Conservation (phyloP, 2,797 vertebrate species). For the Pseudocheirus occidentalis region DNA sequence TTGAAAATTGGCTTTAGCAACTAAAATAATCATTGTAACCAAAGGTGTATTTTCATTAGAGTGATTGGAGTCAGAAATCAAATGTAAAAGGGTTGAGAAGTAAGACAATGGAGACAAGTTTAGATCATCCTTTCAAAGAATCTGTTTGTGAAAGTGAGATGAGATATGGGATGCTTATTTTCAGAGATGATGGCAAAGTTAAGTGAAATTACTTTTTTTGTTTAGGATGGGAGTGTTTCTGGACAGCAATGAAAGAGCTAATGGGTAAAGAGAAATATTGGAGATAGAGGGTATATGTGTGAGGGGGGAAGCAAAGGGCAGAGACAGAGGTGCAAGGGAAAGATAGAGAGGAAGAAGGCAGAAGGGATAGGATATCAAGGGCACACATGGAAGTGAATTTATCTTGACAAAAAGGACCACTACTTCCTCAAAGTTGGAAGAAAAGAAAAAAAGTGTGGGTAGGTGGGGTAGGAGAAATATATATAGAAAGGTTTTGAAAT, state of each 20-base stretch:
- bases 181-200: neutral
- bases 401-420: neutral
- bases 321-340: neutral
- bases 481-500: neutral
- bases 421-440: neutral
- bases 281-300: neutral
- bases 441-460: neutral
- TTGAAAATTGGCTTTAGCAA: neutral
- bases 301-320: no score
- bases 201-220: neutral
- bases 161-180: neutral
- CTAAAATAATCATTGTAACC: neutral
- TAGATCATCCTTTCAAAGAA: neutral
- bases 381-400: neutral
- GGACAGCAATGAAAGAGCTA: no score
- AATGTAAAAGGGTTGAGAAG: neutral
- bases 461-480: neutral
- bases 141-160: neutral
- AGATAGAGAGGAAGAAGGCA: neutral
- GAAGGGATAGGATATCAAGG: neutral
- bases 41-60: neutral
- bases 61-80: neutral
- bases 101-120: neutral
- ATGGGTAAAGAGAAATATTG: neutral
- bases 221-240: neutral